These are phyloP conservation scores for Platyscapa corneri DNA, from an alignment of 1,140 invertebrate genomes.

Conservation along the genomic window DNA sequence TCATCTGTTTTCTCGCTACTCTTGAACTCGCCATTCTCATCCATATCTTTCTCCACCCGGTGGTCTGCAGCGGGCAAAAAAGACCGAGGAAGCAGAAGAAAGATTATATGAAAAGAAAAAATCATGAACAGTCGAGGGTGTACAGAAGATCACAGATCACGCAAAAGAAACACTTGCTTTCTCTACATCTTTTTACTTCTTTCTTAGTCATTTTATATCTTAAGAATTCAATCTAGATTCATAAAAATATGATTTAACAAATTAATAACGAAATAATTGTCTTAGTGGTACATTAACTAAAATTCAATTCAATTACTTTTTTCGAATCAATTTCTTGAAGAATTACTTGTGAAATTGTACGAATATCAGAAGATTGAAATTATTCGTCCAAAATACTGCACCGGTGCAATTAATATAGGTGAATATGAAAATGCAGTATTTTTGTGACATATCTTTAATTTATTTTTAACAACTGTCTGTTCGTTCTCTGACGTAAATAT, in stretches of 20 bases:
- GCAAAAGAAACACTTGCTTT: constrained; percentile 5
- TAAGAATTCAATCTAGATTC: not conserved
- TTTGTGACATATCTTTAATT: too few species aligned
- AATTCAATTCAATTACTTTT: too few species aligned
- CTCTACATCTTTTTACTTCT: constrained; percentile 1
- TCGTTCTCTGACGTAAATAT: too few species aligned
- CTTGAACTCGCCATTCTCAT: constrained; percentile 3
- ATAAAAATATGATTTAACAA: not conserved
- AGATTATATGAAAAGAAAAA: constrained; percentile 38
- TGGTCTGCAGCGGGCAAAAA: constrained; percentile 24
- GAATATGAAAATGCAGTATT: too few species aligned
- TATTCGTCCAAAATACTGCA: too few species aligned
- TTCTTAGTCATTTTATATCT: not conserved
- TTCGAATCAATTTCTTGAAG: too few species aligned
- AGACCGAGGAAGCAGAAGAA: constrained; percentile 5
- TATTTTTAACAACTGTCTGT: too few species aligned
- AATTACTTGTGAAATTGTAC: too few species aligned
- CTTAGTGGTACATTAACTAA: too few species aligned
- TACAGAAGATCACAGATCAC: constrained; percentile 14
- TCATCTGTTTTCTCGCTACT: not conserved
- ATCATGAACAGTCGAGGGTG: not conserved
- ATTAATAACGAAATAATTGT: too few species aligned
- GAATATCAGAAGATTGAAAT: too few species aligned
- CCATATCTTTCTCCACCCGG: constrained; percentile 3
- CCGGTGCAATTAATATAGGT: too few species aligned